These are phyloP conservation scores for Cacatua alba DNA, from an alignment of 2,113 vertebrate genomes.

Conservation along the genomic window DNA sequence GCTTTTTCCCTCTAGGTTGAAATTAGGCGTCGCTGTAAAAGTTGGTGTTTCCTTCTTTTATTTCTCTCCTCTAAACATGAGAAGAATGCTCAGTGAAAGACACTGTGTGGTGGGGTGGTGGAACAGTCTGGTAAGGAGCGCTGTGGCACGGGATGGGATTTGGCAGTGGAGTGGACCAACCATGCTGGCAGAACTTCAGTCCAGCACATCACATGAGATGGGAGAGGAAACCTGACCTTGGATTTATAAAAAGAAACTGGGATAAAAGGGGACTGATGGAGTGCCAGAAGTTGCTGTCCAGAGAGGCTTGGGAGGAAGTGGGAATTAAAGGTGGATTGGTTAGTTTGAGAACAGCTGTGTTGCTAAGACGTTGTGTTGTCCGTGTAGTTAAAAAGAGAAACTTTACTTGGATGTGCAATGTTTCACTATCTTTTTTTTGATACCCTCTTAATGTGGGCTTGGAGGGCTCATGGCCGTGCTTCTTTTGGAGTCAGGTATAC, in stretches of 20 bases:
- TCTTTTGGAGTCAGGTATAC: not conserved
- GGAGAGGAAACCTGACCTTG: constrained; percentile 74
- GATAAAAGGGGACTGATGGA: constrained; percentile 68
- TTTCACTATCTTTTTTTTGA: not conserved
- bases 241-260: constrained; percentile 75
- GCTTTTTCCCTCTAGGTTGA: not conserved
- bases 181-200: constrained; percentile 46
- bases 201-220: constrained; percentile 61
- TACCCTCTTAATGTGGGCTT: not conserved
- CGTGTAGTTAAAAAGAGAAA: not conserved
- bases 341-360: not conserved
- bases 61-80: not conserved
- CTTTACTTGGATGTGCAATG: not conserved
- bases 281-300: constrained; percentile 67
- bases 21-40: not conserved
- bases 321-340: constrained; percentile 55
- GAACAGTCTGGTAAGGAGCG: not conserved
- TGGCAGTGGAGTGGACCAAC: not conserved
- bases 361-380: not conserved
- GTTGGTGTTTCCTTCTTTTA: not conserved
- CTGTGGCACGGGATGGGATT: not conserved
- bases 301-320: constrained; percentile 66
- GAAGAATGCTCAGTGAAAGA: not conserved
- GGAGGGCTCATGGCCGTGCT: not conserved
- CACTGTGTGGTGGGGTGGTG: not conserved